Conservation (phyloP, 2,113 vertebrate genomes). For the Solenodon paradoxus region DNA sequence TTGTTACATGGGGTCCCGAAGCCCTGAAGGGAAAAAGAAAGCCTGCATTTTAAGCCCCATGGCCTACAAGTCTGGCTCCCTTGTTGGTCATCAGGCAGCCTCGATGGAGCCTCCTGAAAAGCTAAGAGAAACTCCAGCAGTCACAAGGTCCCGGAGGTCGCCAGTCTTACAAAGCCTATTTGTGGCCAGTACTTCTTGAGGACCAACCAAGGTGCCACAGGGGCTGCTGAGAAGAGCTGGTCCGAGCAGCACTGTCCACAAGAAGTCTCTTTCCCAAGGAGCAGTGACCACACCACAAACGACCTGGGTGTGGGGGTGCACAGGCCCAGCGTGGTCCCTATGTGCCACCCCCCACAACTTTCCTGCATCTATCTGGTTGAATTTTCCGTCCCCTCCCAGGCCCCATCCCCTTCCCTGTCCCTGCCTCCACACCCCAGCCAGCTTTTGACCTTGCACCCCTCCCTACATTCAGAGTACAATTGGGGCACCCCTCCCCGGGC, state of each 20-base stretch:
- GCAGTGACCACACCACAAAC: too few relatives aligned
- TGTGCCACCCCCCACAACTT: background rate
- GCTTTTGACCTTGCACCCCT: slow-evolving; percentile 62
- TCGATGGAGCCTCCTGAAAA: background rate
- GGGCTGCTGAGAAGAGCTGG: background rate
- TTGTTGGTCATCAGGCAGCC: too few relatives aligned
- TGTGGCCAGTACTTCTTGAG: background rate
- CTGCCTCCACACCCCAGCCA: slow-evolving; percentile 24
- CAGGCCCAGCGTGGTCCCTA: too few relatives aligned
- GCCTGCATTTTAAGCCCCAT: background rate
- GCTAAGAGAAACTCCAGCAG: background rate
- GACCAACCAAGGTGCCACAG: too few relatives aligned
- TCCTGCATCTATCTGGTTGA: background rate
- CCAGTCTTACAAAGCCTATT: background rate
- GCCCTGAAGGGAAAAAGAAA: background rate
- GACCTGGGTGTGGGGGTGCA: too few relatives aligned
- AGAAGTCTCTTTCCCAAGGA: background rate
- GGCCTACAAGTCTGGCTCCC: background rate
- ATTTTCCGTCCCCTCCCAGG: slow-evolving; percentile 56
- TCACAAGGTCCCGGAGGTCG: background rate
- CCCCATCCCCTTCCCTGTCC: background rate
- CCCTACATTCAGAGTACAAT: slow-evolving; percentile 73
- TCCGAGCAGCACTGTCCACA: background rate
- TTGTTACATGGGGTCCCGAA: background rate
- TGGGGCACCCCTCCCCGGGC: slow-evolving; percentile 42